These are phyloP conservation scores for Petrolisthes cinctipes DNA, from an alignment of 2,888 invertebrate genomes.

Conservation along the genomic window DNA sequence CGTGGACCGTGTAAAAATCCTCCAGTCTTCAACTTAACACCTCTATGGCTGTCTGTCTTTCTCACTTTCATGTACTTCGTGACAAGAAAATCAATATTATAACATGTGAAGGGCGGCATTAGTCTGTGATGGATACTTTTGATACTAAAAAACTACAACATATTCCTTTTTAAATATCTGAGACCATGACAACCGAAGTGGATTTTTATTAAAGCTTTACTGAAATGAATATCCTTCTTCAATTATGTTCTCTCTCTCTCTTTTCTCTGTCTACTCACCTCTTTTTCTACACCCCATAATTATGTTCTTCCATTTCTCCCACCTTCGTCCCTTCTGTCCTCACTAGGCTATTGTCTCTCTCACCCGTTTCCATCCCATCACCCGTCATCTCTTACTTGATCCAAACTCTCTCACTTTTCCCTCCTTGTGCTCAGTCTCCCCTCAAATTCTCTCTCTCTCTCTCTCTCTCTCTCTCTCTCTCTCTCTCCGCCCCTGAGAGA, in stretches of 20 bases:
- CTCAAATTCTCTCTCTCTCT: conserved; percentile 22
- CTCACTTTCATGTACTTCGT: too few species aligned
- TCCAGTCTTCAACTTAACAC: too few species aligned
- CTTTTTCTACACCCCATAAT: background rate
- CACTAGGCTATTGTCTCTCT: conserved; percentile 21
- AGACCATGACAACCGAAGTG: too few species aligned
- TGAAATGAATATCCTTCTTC: background rate
- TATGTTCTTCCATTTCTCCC: background rate
- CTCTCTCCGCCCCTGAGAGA: background rate
- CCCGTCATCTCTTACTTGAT: background rate
- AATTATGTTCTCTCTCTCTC: background rate
- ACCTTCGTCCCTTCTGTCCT: background rate
- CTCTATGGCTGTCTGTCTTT: too few species aligned
- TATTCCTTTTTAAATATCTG: too few species aligned
- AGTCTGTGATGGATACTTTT: too few species aligned
- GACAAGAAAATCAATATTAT: too few species aligned
- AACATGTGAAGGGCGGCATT: too few species aligned
- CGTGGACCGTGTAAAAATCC: too few species aligned
- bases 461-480: background rate
- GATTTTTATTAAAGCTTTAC: too few species aligned
- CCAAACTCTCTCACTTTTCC: background rate
- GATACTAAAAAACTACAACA: too few species aligned
- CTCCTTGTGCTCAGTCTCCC: conserved; percentile 11
- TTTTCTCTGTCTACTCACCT: background rate
- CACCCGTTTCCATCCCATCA: background rate